These are phyloP conservation scores for Protobothrops mucrosquamatus DNA, from an alignment of 2,113 vertebrate species.

Conservation along the genomic window DNA sequence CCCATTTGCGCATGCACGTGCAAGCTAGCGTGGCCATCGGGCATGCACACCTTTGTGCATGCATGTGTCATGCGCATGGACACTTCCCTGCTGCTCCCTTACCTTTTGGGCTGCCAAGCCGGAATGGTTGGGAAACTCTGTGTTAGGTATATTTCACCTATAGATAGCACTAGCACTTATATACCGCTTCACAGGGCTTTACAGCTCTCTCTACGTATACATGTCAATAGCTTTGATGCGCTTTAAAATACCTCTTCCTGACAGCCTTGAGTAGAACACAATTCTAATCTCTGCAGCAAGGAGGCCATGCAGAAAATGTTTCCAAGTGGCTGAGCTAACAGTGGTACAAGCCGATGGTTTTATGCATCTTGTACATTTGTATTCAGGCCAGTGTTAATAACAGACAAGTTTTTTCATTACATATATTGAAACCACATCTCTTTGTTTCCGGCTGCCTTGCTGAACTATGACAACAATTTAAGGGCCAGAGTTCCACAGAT, in stretches of 20 bases:
- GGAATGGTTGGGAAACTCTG: too few relatives aligned
- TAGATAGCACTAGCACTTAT: not conserved
- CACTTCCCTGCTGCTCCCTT: too few relatives aligned
- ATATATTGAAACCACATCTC: not conserved
- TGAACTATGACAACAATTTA: not conserved
- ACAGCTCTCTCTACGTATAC: not conserved
- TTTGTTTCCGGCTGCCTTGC: not conserved
- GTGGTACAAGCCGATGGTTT: not conserved
- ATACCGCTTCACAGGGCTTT: not conserved
- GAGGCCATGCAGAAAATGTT: not conserved
- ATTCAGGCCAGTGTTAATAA: not conserved
- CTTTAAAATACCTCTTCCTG: not conserved
- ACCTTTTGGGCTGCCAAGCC: too few relatives aligned
- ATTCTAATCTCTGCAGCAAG: not conserved
- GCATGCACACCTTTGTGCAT: too few relatives aligned
- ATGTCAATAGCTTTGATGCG: not conserved
- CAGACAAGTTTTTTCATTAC: not conserved
- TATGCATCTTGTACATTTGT: constrained; percentile 1
- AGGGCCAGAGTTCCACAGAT: not conserved
- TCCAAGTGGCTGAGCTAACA: not conserved
- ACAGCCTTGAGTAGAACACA: not conserved
- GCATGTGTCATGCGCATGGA: too few relatives aligned
- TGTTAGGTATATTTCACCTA: not conserved
- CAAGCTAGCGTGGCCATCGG: too few relatives aligned
- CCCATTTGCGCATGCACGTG: too few relatives aligned